Percentiles rank a stretch among this genome's conserved stretches.
Evolutionary conservation across 2,113 vertebrate species (phyloP).

Genomic region (Mus musculus): GRCm39 chr12:105957001-105957500

Average conservation of each 20-base stretch:
- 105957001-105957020: no score
- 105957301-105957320: background rate
- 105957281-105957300: fast-evolving
- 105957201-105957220: background rate
- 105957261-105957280: background rate
- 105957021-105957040: no score
- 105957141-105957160: background rate
- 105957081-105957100: background rate
- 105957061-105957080: no score
- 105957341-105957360: background rate
- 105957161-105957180: background rate
- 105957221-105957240: background rate
- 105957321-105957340: background rate
- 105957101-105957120: background rate
- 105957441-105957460: background rate
- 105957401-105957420: background rate
- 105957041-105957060: no score
- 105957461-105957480: fast-evolving
- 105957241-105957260: background rate
- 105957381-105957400: background rate
- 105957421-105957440: background rate
- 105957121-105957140: background rate
- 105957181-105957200: fast-evolving
- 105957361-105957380: no score
- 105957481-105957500: background rate